Base-by-base conservation (phyloP, 37 sponge, comb jelly and placozoan genomes). In the Dysidea cf. avara region DNA sequence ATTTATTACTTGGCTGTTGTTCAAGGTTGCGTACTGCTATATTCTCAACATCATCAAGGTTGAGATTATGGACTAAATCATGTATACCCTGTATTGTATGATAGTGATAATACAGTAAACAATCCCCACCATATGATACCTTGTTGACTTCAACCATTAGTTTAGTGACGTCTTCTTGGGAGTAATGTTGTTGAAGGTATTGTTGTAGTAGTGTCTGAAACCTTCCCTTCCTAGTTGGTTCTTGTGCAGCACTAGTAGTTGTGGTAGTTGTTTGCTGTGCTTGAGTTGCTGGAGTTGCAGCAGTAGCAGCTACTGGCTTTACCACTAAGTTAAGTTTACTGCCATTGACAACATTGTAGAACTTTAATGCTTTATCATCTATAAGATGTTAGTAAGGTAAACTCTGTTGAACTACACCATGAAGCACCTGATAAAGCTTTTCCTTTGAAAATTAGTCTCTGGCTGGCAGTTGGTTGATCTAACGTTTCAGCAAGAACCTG, bases 381-480 rank as follows among this genome's bases (percentile, higher is more conserved):
- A 28, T 0, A 39, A 56, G 34, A 47, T 33, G 38, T 30, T 24
- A n/a, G 20, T 38, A 17, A 47, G 29, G 13, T 28, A 7, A 6
- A 33, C 20, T 26, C 14, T 11, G 6, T 4, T 28, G 25, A 11
- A 53, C 14, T 36, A 21, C 14, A 40, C 18, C 74, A 32, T 46
- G 39, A 9, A 7, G 36, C 29, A 83, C 77, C 84, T 69, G 30
- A 17, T 30, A 83, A 64, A 1, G 71, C 39, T 32, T 53, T 68
- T 35, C 84, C 84, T 20, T 68, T 52, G 55, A 53, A 69, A 0
- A 83, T 49, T 16, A 83, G 49, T 20, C 43, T 55, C 46, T 60
- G 69, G 7, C 40, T 31, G 13, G 68, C 50, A 16, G 51, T 53
- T 53, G 63, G 61, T 9, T 53, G 24, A 24, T 22, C 43, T 14